Evolutionary conservation across 2,113 vertebrate genomes (phyloP).

Genomic region (Cygnus buccinator): DNA sequence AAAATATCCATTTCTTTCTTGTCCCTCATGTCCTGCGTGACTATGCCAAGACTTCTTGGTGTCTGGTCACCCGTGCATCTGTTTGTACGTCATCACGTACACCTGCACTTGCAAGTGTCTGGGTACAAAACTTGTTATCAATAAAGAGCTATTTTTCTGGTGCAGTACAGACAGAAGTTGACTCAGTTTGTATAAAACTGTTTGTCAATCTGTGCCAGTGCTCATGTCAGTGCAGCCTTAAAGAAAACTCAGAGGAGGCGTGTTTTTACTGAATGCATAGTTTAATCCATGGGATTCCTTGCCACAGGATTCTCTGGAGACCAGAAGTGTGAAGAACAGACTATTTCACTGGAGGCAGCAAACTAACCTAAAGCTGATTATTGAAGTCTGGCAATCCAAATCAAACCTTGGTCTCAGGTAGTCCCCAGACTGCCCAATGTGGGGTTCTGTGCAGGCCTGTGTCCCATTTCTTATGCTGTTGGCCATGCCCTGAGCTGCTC

Average conservation of each 20-base stretch:
- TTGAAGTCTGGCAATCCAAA: not conserved
- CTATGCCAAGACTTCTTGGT: not conserved
- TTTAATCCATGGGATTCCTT: not conserved
- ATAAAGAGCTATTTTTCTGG: not conserved
- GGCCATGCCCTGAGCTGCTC: accelerated
- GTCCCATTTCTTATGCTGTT: not conserved
- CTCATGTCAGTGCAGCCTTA: not conserved
- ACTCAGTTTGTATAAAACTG: not conserved
- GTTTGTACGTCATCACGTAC: not conserved
- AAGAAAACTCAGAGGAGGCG: not conserved
- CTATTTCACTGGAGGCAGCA: not conserved
- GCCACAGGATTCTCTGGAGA: not conserved
- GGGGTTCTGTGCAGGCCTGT: not conserved
- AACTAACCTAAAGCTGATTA: not conserved
- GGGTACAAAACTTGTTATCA: not conserved
- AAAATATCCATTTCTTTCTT: not conserved
- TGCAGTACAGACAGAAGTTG: not conserved
- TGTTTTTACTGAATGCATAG: not conserved
- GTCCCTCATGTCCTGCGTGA: not conserved
- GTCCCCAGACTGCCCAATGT: not conserved
- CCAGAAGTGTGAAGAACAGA: not conserved
- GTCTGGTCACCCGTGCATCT: not conserved
- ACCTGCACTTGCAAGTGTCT: not conserved
- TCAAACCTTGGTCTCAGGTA: not conserved
- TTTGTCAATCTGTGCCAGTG: not conserved